These are phyloP conservation scores for Tinea trinotella DNA, from an alignment of 2,888 invertebrate genomes.

Conservation along the genomic window DNA sequence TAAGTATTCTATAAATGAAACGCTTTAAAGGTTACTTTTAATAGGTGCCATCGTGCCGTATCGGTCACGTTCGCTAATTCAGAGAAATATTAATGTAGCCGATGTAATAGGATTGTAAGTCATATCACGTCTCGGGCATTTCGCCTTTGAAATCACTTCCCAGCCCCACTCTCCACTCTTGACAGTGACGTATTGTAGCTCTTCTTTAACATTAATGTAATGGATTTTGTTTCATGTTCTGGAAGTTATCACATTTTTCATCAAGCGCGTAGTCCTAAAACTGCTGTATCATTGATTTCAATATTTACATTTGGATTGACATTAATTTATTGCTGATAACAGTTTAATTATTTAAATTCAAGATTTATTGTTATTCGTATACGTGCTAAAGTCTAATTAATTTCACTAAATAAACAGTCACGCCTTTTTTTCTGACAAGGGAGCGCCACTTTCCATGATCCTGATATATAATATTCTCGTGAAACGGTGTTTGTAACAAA, in stretches of 20 bases:
- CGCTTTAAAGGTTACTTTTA: background rate
- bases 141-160: constrained; percentile 66
- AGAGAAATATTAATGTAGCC: constrained; percentile 56
- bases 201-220: constrained; percentile 66
- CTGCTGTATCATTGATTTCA: constrained; percentile 4
- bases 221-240: constrained; percentile 63
- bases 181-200: constrained; percentile 68
- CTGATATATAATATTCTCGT: too few species aligned
- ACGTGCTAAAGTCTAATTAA: too few species aligned
- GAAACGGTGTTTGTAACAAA: too few species aligned
- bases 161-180: constrained; percentile 43
- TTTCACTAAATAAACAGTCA: too few species aligned
- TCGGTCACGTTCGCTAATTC: constrained; percentile 42
- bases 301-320: background rate
- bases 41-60: constrained; percentile 26
- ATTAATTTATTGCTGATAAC: too few species aligned
- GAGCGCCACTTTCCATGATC: too few species aligned
- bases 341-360: too few species aligned
- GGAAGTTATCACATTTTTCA: constrained; percentile 57
- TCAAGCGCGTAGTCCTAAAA: constrained; percentile 24
- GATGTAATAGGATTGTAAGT: constrained; percentile 46
- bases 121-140: constrained; percentile 60
- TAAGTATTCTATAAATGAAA: too few species aligned
- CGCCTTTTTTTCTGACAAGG: too few species aligned
- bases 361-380: too few species aligned